These are phyloP conservation scores for Hypomecis punctinalis DNA, from an alignment of 2,888 invertebrate genomes.

Conservation along the genomic window DNA sequence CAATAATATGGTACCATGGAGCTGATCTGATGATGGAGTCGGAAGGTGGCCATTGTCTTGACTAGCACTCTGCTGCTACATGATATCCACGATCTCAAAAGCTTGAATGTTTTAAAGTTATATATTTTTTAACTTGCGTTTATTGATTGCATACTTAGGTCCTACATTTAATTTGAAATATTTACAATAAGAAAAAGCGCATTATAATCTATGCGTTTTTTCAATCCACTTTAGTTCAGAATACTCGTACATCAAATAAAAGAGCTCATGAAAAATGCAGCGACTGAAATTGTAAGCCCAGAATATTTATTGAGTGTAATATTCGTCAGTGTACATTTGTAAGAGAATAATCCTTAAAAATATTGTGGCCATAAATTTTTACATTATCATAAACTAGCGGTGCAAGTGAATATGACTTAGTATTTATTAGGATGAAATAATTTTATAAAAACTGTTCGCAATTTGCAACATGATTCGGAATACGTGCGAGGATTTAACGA, in stretches of 20 bases:
- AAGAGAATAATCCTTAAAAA: slow-evolving; percentile 5
- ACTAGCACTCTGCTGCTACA: too few species aligned
- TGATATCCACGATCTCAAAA: too few species aligned
- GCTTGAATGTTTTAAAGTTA: too few species aligned
- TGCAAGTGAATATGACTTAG: neutral
- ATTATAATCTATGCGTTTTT: neutral
- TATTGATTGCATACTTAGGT: too few species aligned
- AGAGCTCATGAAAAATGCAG: slow-evolving; percentile 9
- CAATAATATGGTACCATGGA: too few species aligned
- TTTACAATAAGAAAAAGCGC: too few species aligned
- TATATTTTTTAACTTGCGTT: too few species aligned
- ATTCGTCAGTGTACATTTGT: slow-evolving; percentile 4
- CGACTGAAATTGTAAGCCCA: slow-evolving; percentile 4
- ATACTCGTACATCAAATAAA: neutral
- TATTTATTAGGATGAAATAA: neutral
- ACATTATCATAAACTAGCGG: slow-evolving; percentile 9
- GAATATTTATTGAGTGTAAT: slow-evolving; percentile 10
- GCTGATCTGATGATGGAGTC: too few species aligned
- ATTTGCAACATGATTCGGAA: neutral
- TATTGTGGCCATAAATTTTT: neutral
- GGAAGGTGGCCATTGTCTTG: too few species aligned
- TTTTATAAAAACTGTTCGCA: neutral
- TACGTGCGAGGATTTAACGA: too few species aligned
- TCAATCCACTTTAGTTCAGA: neutral
- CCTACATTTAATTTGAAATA: too few species aligned